Evolutionary conservation across 2,888 invertebrate species (phyloP).

Genomic region (Parthenolecanium corni): DNA sequence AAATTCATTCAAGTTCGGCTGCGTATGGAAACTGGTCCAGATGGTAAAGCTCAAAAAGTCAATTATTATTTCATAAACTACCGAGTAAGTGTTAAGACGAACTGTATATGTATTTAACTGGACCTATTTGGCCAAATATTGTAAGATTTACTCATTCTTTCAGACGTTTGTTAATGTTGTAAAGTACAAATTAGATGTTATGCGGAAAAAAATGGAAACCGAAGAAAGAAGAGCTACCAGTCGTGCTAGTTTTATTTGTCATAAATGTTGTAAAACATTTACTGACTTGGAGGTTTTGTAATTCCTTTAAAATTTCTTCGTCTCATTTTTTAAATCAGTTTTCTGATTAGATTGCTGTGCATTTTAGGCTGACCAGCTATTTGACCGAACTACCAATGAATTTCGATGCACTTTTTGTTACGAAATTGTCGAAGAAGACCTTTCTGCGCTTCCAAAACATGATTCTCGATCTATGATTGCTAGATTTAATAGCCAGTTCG

Average conservation of each 20-base stretch:
- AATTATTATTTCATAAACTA: conserved; percentile 97
- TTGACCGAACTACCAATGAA: conserved; percentile 71
- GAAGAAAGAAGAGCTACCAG: conserved; percentile 91
- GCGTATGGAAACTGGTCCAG: conserved; percentile 88
- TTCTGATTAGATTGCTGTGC: background rate
- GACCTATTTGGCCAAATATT: too few relatives aligned
- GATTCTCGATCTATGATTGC: conserved; percentile 82
- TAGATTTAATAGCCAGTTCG: conserved; percentile 87
- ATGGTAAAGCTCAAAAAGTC: conserved; percentile 89
- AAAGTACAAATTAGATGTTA: conserved; percentile 91
- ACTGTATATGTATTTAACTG: too few relatives aligned
- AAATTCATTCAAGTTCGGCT: conserved; percentile 86
- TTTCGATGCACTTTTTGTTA: conserved; percentile 84
- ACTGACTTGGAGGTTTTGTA: conserved; percentile 74
- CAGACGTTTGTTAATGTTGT: conserved; percentile 89
- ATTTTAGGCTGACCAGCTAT: conserved; percentile 68
- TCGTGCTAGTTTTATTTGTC: conserved; percentile 85
- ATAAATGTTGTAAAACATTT: conserved; percentile 80
- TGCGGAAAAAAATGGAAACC: conserved; percentile 89
- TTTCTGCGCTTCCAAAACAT: conserved; percentile 82
- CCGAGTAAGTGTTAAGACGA: conserved; percentile 48
- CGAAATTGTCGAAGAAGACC: conserved; percentile 85
- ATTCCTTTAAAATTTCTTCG: background rate
- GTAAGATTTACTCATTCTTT: conserved; percentile 31
- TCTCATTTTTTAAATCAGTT: background rate